Evolutionary conservation across 2,797 vertebrate species (phyloP), one percentile per base, ranked within the genome.

Genomic region (Erpetoichthys calabaricus): DNA sequence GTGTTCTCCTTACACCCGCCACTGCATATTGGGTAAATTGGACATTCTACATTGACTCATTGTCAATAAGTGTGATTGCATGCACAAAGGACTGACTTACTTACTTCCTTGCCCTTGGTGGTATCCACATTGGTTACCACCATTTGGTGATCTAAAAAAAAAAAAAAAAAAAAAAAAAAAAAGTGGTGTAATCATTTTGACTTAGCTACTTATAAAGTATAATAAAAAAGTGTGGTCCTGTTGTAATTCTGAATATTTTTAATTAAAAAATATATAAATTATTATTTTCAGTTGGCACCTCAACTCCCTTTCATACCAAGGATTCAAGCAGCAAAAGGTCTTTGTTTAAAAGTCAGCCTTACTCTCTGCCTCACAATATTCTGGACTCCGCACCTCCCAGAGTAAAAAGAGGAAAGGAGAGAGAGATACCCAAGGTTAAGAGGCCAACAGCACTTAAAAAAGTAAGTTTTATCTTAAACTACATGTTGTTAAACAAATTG

Each of bases 371-470:
- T 56, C 89, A 91, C 73, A 96, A 91, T 67, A 71, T 88, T 61
- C 76, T 99, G 73, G 96, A 99, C 63, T 87, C 92, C 42, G 90
- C 84, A 61, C 87, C 91, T 4, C 92, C 94, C 0, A 89, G 91
- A 54, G 68, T 92, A 50, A 98, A 96, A 74, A 88, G 91, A 67
- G 93, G 94, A 56, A 98, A 98, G 79, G 94, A 98, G 59, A 86
- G 91, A 63, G 96, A 99, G 65, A 79, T 98, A 62, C 88, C 94
- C 45, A 98, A 96, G 81, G 83, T 97, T 50, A 99, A 99, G 78
- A 86, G 93, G 25, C 94, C 96, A 51, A 98, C 96, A 3, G 92
- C 96, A 5, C 92, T 99, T 61, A 99, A 99, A 77, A 98, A 99
- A 92, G 96, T 98, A 68, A 50, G 10, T 25, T 25, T 25, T 25